Base-by-base conservation (phyloP, 1,140 invertebrate species). In the Drosophila kurseongensis region DNA sequence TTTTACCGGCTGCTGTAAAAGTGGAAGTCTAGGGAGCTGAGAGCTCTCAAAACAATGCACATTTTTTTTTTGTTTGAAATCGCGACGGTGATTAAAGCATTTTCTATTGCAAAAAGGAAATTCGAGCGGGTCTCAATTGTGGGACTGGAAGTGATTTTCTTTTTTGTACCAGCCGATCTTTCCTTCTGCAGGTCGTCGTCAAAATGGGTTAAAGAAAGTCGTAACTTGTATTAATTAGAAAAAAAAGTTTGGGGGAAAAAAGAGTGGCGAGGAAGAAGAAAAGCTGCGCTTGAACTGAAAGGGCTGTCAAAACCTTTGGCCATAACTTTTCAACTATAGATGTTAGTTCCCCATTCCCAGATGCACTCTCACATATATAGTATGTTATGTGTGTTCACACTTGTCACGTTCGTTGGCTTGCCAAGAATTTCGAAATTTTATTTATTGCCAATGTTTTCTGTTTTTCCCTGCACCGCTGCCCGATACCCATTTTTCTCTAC, bases 221-320 rank as follows among this genome's bases (percentile, higher is more conserved):
- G 78, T 75, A 81, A 82, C 75, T 75, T 61, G 68, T 86, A 86
- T 88, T 88, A 86, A 86, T 86, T 86, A 86, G 82, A 71, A 85
- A 67, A 66, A 74, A 66, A 75, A 41, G 57, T 23, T 16, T 1
- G 42, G 35, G 12, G 29, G 41, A 60, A 60, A 59, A 58, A 50
- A 65, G 62, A 73, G 45, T 29, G 55, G 58, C 62, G 67, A 59
- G 36, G 54, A 23, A 23, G 13, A 32, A 14, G 18, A 38, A 23
- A 36, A 12, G 44, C 36, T 61, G 47, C n/a, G 41, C 61, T 65
- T 47, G 23, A 47, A 41, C 44, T 41, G 42, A 35, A 69, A 47
- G 32, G 66, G 45, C 48, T 44, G 52, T 73, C 48, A 23, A 44
- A 40, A 48, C 38, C 52, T 48, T 71, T 51, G 52, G 45, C 32